Base-by-base conservation (phyloP, 2,113 vertebrate species). In the Numida meleagris region DNA sequence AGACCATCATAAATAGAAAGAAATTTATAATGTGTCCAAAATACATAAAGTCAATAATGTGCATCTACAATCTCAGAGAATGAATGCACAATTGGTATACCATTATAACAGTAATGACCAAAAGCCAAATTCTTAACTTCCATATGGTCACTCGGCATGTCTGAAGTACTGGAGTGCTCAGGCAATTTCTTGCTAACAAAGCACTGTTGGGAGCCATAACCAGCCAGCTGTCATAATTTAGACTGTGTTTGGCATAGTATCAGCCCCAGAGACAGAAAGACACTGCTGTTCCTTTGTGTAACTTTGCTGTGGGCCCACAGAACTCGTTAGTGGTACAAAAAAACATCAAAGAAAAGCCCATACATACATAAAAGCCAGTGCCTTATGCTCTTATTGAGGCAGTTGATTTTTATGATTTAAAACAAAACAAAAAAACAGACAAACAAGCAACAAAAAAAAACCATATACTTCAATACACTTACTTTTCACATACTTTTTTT, bases 131-230 rank as follows among this genome's bases (percentile, higher is more conserved):
- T 90, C 58, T 76, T 85, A 81, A 89, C 8, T 82, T 93, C 46
- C 86, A 70, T 90, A 92, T 68, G 94, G 81, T 70, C 31, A 63
- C 61, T 87, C 10, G 0, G 40, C 43, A 20, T 82, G 83, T 70
- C 27, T 83, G 57, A 33, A 51, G 9, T 75, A 67, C 46, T 48
- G 51, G 68, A 70, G 48, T 48, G 27, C 36, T 89, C 70, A 75
- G 33, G 68, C 59, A 78, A 78, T 92, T 86, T 83, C 83, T 83
- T 94, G 57, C 48, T 88, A 92, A 67, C 76, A 72, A 90, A 90
- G 25, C 23, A 0, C 53, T 70, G 31, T 38, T 85, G 58, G 63
- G 90, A 95, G 24, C 38, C 43, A 61, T 81, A 84, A 79, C n/a
- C 17, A 82, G 70, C 18, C 76, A 92, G 76, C 58, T 89, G 70